Evolutionary conservation across 2,797 vertebrate genomes (phyloP).

Genomic region (Micromesistius poutassou): DNA sequence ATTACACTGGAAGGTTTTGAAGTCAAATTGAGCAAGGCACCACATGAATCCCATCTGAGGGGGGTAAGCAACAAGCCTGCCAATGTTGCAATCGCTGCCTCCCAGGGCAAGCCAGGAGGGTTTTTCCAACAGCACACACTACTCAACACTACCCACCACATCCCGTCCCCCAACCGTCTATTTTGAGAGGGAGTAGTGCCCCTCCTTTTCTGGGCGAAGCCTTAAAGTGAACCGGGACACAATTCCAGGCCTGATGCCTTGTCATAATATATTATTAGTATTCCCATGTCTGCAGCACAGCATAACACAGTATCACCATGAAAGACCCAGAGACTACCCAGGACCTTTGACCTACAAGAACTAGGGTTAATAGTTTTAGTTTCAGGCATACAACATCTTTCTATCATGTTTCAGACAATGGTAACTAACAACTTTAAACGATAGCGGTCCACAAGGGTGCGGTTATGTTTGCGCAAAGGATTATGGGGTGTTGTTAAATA

Average conservation of each 20-base stretch:
- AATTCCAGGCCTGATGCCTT: not conserved
- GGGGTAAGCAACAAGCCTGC: constrained; percentile 36
- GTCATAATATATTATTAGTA: not conserved
- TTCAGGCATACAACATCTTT: not conserved
- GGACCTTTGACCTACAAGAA: not conserved
- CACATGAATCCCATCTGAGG: constrained; percentile 34
- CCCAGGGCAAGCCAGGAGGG: constrained; percentile 32
- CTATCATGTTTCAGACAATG: no score
- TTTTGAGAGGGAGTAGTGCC: constrained; percentile 65
- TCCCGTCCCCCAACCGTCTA: constrained; percentile 48
- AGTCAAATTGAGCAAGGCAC: not conserved
- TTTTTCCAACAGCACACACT: constrained; percentile 50
- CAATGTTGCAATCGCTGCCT: constrained; percentile 62
- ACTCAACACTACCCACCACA: no score
- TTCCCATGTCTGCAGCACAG: not conserved
- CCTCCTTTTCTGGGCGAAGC: constrained; percentile 21
- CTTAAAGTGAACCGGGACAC: constrained; percentile 10
- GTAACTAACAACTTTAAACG: no score
- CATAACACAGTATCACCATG: not conserved
- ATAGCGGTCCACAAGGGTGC: no score
- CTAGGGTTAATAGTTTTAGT: not conserved
- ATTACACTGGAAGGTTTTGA: not conserved
- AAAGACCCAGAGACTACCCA: not conserved
- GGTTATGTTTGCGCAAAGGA: no score
- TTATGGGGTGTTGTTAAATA: no score